Evolutionary conservation across 2,113 vertebrate genomes (phyloP).

Genomic region (Acanthochromis polyacanthus): DNA sequence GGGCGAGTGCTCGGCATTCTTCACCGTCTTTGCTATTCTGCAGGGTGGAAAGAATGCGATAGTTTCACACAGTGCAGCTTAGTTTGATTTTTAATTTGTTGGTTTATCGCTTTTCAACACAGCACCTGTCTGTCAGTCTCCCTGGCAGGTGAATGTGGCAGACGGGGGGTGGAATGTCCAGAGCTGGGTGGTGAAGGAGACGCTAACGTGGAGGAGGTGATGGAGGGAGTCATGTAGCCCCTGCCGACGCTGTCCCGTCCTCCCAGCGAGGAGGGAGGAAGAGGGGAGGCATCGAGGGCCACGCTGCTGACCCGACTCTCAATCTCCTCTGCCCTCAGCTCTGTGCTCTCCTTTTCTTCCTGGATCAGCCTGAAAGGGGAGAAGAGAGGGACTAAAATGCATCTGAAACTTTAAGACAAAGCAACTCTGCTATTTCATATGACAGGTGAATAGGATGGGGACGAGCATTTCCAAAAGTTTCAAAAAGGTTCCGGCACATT

Average conservation of each 20-base stretch:
- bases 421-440: too few relatives aligned
- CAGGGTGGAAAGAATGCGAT: not conserved
- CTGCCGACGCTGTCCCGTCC: slow-evolving; percentile 83
- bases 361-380: slow-evolving; percentile 88
- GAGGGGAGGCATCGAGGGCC: slow-evolving; percentile 86
- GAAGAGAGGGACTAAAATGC: not conserved
- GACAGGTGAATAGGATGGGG: too few relatives aligned
- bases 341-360: slow-evolving; percentile 95
- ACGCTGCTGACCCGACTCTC: slow-evolving; percentile 92
- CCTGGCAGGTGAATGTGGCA: slow-evolving; percentile 91
- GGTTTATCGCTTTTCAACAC: not conserved
- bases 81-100: not conserved
- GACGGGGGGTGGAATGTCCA: slow-evolving; percentile 91
- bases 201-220: slow-evolving; percentile 92
- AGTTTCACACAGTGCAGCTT: not conserved
- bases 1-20: slow-evolving; percentile 85
- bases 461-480: too few relatives aligned
- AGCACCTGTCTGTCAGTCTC: slow-evolving; percentile 88
- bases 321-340: slow-evolving; percentile 92
- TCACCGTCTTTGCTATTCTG: slow-evolving; percentile 94
- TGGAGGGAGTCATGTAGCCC: slow-evolving; percentile 90
- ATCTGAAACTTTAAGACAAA: too few relatives aligned
- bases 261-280: slow-evolving; percentile 85
- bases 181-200: slow-evolving; percentile 94
- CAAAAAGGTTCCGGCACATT: not conserved